Evolutionary conservation across 2,113 vertebrate species (phyloP), one percentile per base, ranked within the genome.

Genomic region (Centropristis striata): DNA sequence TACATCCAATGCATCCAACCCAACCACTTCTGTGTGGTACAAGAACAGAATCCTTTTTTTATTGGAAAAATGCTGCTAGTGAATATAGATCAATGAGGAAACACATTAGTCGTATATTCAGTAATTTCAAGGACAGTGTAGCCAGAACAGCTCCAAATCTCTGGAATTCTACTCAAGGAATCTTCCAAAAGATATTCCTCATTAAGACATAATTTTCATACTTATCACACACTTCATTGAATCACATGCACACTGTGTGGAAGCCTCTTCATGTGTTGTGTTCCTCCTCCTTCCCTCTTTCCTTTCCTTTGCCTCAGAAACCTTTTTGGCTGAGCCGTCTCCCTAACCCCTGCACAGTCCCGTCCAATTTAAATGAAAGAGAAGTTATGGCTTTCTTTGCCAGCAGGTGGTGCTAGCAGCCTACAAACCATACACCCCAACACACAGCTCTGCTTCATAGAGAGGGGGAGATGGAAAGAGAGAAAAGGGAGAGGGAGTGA

Each of bases 401-500:
- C 95, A 92, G 86, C 64, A 84, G 94, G 91, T 86, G 94, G 94
- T 75, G 92, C 87, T 90, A 77, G 86, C 80, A 69, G 86, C 86
- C 71, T 72, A 83, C 79, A 79, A 92, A 84, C 81, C 9, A 28
- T 14, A 14, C 20, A 0, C 55, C 44, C 12, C 0, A 2, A 13
- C 7, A 13, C 7, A 8, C 60, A 0, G 39, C 32, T 46, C 44
- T 28, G 50, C 39, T 67, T 50, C 32, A 32, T 32, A 25, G 37
- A n/a, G 28, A 16, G 50, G 10, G 36, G 54, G 47, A 42, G 1
- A 6, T 0, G 13, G 41, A 21, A 16, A 42, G 47, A 66, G 54
- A 28, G 32, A 61, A 63, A 54, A 61, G 63, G 41, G 36, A 67
- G 57, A 50, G 76, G 37, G 73, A 64, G 63, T 46, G 59, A 25